phyloP scores from a whole-genome alignment of 2,888 invertebrate species.

The Nemurella pictetii region DNA sequence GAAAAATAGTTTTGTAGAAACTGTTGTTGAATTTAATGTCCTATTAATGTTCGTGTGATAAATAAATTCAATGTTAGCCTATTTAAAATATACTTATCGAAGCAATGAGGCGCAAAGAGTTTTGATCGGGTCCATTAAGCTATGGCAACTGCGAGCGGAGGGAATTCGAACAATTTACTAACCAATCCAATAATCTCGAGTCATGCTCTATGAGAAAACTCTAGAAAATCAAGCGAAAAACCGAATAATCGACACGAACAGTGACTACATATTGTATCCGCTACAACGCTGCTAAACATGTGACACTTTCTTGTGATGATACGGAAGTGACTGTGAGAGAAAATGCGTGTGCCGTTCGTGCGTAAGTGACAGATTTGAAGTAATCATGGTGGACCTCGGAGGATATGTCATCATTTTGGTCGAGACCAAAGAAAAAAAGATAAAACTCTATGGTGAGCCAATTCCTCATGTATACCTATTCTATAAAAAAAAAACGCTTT shows the following conservation, averaged over 20 bases:
- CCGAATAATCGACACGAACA: background rate
- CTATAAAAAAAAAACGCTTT: no score
- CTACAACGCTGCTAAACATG: constrained; percentile 2
- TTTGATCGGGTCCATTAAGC: background rate
- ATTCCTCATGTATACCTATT: background rate
- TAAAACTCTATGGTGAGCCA: constrained; percentile 82
- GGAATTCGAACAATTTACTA: background rate
- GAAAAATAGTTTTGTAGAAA: background rate
- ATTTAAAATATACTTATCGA: background rate
- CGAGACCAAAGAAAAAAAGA: constrained; percentile 91
- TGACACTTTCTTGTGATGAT: background rate
- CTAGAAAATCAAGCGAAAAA: background rate
- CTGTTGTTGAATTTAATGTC: background rate
- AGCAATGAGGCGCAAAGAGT: background rate
- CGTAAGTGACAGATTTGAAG: constrained; percentile 31
- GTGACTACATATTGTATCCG: background rate
- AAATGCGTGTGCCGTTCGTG: constrained; percentile 28
- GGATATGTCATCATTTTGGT: constrained; percentile 94
- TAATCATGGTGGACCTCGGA: constrained; percentile 84
- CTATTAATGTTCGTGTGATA: background rate
- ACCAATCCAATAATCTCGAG: background rate
- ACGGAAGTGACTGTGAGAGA: constrained; percentile 2
- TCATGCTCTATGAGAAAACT: background rate
- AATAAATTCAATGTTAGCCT: background rate
- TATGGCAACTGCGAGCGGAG: constrained; percentile 26